Base-by-base conservation (phyloP, 2,888 invertebrate species). In the Ernsta delagoae region DNA sequence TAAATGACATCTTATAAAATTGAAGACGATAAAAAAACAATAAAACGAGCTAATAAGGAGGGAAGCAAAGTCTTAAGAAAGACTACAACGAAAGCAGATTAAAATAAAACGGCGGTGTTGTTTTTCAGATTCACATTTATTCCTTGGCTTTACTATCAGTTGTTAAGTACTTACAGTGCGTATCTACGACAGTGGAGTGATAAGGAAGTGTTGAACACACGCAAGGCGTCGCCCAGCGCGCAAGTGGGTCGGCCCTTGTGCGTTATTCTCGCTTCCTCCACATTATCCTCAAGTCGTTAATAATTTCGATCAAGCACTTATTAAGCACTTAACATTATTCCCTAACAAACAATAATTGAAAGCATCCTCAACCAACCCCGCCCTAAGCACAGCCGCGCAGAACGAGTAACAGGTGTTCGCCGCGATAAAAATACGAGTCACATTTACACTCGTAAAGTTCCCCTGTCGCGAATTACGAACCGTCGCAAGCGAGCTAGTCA, bases 331-430 rank as follows among this genome's bases (percentile, higher is more conserved):
- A 31, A 24, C 54, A 54, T 8, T 9, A 9, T 31, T 54, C 4
- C 54, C 11, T n/a, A 45, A 45, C 11, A 45, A 45, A 45, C 11
- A 9, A n/a, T 45, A n/a, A 45, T 45, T 45, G 50, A 50, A 50
- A 7, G 3, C 16, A 12, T 50, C 50, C 8, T 24, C 9, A 54
- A 54, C 4, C 45, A 48, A 50, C 41, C 66, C 53, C 59, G 59
- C 43, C 43, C 50, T 34, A 53, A 7, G 41, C 34, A 54, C 50
- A 7, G 59, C 34, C 11, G 53, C 50, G 59, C 65, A 50, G 45
- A 4, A 8, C 11, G 45, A 60, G 66, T 66, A 66, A 66, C 66
- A 66, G 66, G 66, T 66, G 66, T 66, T 59, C 59, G 12, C 43
- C 41, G 41, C 48, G 41, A 43, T 7, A 31, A 53, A 43, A 34